phyloP scores from a whole-genome alignment of 2,113 vertebrate species.

The Paedocypris sp. region DNA sequence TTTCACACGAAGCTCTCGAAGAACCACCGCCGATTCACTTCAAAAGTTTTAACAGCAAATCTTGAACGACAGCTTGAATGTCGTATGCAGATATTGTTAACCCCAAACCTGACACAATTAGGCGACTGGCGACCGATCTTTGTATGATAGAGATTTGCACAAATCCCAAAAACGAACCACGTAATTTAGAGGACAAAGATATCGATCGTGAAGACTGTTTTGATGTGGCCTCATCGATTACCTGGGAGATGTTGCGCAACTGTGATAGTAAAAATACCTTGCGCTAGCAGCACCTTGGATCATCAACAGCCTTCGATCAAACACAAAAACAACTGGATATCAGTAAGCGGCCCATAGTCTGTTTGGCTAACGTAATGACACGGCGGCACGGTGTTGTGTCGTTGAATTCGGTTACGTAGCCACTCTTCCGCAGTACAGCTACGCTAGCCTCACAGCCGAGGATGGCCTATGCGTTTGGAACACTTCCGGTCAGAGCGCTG shows the following conservation, averaged over 20 bases:
- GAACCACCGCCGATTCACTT: neutral
- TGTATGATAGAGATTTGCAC: too few relatives aligned
- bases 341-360: neutral
- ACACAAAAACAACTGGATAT: neutral
- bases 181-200: too few relatives aligned
- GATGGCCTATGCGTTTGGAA: neutral
- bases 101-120: too few relatives aligned
- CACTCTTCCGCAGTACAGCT: neutral
- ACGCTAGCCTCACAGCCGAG: neutral
- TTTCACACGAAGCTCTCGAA: constrained; percentile 37
- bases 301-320: neutral
- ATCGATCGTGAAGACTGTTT: neutral
- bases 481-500: constrained; percentile 3
- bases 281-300: neutral
- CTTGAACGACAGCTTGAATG: neutral
- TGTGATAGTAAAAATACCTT: neutral
- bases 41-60: neutral
- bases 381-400: neutral
- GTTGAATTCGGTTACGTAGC: neutral
- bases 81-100: too few relatives aligned
- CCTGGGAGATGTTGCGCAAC: neutral
- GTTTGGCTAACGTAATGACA: neutral
- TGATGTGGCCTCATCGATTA: neutral
- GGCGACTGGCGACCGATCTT: too few relatives aligned
- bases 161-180: too few relatives aligned